Percentiles rank a stretch among this genome's conserved stretches.
phyloP scores from a whole-genome alignment of 2,888 invertebrate genomes.

The Lucinisca nassula region DNA sequence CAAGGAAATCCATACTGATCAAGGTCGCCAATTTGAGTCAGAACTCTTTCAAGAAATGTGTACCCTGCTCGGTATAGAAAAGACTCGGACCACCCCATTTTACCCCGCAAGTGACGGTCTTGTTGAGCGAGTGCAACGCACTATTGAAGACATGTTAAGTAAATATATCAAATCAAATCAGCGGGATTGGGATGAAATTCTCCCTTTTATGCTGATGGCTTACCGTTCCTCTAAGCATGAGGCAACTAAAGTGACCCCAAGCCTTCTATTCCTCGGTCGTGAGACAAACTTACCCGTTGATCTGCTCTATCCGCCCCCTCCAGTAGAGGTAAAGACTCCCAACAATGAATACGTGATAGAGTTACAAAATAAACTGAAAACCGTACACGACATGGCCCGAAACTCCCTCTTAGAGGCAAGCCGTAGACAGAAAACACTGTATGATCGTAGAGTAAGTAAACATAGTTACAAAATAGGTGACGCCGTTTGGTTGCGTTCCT shows the following conservation, averaged over 20 bases:
- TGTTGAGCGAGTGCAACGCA: not conserved
- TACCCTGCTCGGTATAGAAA: not conserved
- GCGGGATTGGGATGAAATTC: slow-evolving; percentile 13
- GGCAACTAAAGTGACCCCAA: not conserved
- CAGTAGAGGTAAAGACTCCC: not conserved
- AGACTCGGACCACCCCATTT: not conserved
- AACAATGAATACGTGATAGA: not conserved
- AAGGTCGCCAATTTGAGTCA: not conserved
- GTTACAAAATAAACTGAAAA: slow-evolving; percentile 8
- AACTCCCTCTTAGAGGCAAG: not conserved
- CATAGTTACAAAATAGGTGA: not conserved
- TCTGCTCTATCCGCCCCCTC: not conserved
- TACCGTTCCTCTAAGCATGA: not conserved
- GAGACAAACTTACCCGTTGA: slow-evolving; percentile 1
- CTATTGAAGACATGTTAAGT: slow-evolving; percentile 5
- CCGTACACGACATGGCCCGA: not conserved
- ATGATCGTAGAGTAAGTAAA: slow-evolving; percentile 4
- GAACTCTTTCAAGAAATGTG: not conserved
- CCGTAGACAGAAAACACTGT: not conserved
- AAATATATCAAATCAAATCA: not conserved
- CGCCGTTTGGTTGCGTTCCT: slow-evolving; percentile 11
- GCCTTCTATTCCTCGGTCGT: not conserved
- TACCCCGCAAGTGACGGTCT: slow-evolving; percentile 5
- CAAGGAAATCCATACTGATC: not conserved
- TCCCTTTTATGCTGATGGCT: not conserved